Base-by-base conservation (phyloP, 2,113 vertebrate genomes). In the Campylorhamphus procurvoides region DNA sequence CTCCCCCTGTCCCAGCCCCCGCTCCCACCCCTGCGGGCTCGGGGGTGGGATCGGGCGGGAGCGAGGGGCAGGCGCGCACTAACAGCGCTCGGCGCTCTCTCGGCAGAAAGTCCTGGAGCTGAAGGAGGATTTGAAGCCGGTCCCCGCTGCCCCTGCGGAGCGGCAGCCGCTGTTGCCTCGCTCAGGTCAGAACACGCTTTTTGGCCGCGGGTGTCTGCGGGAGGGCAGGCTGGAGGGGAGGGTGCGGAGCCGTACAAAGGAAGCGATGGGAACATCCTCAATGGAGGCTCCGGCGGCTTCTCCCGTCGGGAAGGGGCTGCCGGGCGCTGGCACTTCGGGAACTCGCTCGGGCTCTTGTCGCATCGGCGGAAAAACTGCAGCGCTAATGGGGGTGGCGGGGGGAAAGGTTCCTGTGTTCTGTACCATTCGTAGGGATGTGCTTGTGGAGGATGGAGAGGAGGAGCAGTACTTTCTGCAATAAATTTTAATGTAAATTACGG, bases 81-180 rank as follows among this genome's bases (percentile, higher is more conserved):
- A 11, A 52, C 66, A 19, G 78, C 50, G 20, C 73, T 47, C 31
- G 0, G 56, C 4, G 77, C 56, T 93, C 55, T 71, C 40, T 53
- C 9, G 78, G 94, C 90, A 87, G 90, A 53, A 67, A 78, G 93
- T 95, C 96, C 91, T 88, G 96, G 94, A 94, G 88, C 89, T 46
- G 90, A 16, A 86, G 60, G 76, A 76, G 90, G 87, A 42, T 37
- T 59, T 25, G 89, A 24, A 89, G 93, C 23, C 55, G 50, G 72
- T 74, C 24, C 35, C 44, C 20, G 35, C 66, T 6, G 68, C 35
- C 53, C 40, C 66, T 4, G 3, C 37, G 23, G 63, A 83, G 8
- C 79, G 10, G 5, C 44, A 10, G 59, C 53, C 20, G 46, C 56
- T 31, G 62, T 44, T 9, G 77, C 16, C 85, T 24, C 24, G 60